phyloP scores from a whole-genome alignment of 2,113 vertebrate species.

The Cettia cetti region DNA sequence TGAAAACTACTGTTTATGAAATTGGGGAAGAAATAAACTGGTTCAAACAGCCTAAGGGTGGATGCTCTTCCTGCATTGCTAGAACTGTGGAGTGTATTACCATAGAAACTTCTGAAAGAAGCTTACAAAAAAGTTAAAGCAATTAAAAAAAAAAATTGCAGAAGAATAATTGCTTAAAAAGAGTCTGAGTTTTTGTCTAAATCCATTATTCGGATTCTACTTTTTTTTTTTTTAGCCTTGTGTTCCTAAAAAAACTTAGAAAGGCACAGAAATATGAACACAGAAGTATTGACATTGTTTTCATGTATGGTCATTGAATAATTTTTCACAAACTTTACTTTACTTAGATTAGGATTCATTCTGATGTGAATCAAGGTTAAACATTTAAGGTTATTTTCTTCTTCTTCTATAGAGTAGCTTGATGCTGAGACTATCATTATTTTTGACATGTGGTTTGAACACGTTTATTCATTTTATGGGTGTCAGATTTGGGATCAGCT shows the following conservation, averaged over 20 bases:
- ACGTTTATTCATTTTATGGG: background rate
- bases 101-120: background rate
- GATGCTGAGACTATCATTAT: background rate
- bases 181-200: background rate
- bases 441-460: background rate
- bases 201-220: background rate
- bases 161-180: background rate
- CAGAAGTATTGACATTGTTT: background rate
- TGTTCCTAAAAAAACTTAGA: background rate
- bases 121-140: accelerated
- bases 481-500: background rate
- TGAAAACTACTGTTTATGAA: background rate
- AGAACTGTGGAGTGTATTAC: background rate
- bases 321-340: background rate
- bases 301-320: accelerated
- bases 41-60: background rate
- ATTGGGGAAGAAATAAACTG: background rate
- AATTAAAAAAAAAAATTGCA: background rate
- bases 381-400: background rate
- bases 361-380: background rate
- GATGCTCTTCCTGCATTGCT: background rate
- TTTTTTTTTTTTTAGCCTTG: background rate
- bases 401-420: background rate
- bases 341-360: background rate
- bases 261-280: background rate